Percentiles rank a stretch among this genome's conserved stretches.
These are phyloP conservation scores for Halichoeres trimaculatus DNA, from an alignment of 2,113 vertebrate species.

Conservation along the genomic window DNA sequence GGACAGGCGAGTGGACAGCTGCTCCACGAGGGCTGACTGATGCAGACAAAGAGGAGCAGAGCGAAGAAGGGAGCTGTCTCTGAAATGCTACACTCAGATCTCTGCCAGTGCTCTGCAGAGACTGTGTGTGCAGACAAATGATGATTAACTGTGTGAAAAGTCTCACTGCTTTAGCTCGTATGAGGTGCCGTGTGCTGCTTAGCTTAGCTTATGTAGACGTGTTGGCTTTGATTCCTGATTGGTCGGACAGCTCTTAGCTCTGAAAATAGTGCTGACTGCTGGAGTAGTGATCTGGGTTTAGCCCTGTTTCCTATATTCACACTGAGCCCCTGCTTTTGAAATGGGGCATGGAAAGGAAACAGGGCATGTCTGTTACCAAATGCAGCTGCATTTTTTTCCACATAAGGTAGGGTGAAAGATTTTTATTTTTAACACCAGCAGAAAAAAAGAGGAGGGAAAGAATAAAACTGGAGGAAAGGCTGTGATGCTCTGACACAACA, in stretches of 20 bases:
- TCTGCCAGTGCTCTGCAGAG: slow-evolving; percentile 34
- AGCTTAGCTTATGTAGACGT: slow-evolving; percentile 63
- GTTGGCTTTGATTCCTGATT: slow-evolving; percentile 72
- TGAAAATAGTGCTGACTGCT: slow-evolving; percentile 76
- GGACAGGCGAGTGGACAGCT: slow-evolving; percentile 65
- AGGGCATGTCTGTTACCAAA: slow-evolving; percentile 42
- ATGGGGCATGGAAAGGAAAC: slow-evolving; percentile 54
- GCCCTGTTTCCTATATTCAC: slow-evolving; percentile 74
- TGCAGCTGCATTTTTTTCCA: slow-evolving; percentile 20
- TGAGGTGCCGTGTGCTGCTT: slow-evolving; percentile 31
- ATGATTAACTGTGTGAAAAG: slow-evolving; percentile 65
- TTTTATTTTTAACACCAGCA: slow-evolving; percentile 10
- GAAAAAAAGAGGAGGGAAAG: slow-evolving; percentile 7
- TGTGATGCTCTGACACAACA: slow-evolving; percentile 51
- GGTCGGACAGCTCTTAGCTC: slow-evolving; percentile 65
- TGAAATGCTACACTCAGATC: slow-evolving; percentile 57
- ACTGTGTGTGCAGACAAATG: slow-evolving; percentile 51
- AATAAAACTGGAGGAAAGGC: slow-evolving; percentile 16
- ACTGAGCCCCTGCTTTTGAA: slow-evolving; percentile 68
- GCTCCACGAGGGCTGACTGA: slow-evolving; percentile 52
- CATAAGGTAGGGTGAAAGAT: slow-evolving; percentile 8
- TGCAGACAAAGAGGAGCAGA: slow-evolving; percentile 56
- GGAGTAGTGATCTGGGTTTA: slow-evolving; percentile 80
- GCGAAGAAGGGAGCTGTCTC: slow-evolving; percentile 45
- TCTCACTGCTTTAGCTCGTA: slow-evolving; percentile 56